Percentiles rank a stretch among this genome's conserved stretches.
Evolutionary conservation across 2,888 invertebrate genomes (phyloP).

Genomic region (Pseudococcus longispinus): DNA sequence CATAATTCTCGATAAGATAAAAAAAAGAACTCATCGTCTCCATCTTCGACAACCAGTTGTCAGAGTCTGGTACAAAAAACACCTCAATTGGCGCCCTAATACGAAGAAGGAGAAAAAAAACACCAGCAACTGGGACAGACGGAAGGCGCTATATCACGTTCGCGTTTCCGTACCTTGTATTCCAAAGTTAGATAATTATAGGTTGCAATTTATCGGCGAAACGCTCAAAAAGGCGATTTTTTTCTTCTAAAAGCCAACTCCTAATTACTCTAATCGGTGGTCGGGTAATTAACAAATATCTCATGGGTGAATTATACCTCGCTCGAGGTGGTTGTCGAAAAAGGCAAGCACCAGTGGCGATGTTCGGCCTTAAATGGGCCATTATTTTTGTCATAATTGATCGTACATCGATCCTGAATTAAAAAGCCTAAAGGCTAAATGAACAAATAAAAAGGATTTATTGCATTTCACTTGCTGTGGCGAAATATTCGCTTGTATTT

Average conservation of each 20-base stretch:
- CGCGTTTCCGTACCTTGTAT: slow-evolving; percentile 3
- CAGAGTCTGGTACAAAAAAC: neutral
- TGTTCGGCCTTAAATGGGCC: neutral
- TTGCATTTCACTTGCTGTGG: neutral
- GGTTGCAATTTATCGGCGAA: slow-evolving; percentile 19
- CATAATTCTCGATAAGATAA: neutral
- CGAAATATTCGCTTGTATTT: neutral
- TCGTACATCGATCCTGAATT: neutral
- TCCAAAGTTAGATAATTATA: neutral
- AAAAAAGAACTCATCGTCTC: neutral
- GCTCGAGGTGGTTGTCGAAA: neutral
- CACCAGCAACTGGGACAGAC: neutral
- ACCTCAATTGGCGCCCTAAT: neutral
- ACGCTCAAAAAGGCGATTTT: neutral
- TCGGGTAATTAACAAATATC: neutral
- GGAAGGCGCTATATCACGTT: slow-evolving; percentile 8
- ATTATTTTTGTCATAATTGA: neutral
- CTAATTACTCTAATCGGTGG: neutral
- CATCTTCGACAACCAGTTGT: slow-evolving; percentile 11
- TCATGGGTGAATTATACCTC: neutral
- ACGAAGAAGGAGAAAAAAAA: neutral
- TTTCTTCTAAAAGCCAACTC: neutral
- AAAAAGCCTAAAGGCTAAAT: neutral
- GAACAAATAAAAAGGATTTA: neutral
- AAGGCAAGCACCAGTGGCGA: neutral